Percentiles rank a stretch among this genome's conserved stretches.
These are phyloP conservation scores for Caenorhabditis wallacei DNA, from an alignment of 2,888 invertebrate genomes.

Conservation along the genomic window DNA sequence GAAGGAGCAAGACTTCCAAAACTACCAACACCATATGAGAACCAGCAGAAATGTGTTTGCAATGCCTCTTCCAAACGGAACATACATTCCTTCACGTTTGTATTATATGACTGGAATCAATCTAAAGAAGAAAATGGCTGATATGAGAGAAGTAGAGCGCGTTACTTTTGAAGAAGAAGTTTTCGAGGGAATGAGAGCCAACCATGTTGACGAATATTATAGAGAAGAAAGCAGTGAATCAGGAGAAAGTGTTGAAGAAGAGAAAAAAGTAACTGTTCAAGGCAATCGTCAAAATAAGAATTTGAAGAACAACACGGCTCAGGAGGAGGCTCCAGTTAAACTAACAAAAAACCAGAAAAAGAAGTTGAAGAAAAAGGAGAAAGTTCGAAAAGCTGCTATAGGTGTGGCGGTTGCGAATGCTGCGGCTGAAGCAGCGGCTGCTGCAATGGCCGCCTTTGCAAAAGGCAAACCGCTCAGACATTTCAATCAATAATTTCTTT, in stretches of 20 bases:
- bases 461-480: no score
- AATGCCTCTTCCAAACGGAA: not conserved
- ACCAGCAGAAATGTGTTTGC: not conserved
- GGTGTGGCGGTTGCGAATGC: not conserved
- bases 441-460: not conserved
- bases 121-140: not conserved
- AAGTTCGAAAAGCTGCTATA: no score
- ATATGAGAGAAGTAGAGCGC: not conserved
- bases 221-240: no score
- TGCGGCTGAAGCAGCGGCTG: not conserved
- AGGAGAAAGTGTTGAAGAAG: no score
- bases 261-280: no score
- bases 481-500: no score
- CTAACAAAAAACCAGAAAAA: constrained; percentile 8
- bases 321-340: not conserved
- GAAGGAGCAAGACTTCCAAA: not conserved
- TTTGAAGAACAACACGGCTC: not conserved
- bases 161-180: not conserved
- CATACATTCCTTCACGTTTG: not conserved
- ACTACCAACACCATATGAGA: not conserved
- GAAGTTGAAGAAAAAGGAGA: constrained; percentile 3
- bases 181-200: not conserved
- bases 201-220: not conserved
- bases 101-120: not conserved
- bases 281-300: no score